phyloP scores from a whole-genome alignment of 1,140 invertebrate genomes.

The Platorchestia sp. region DNA sequence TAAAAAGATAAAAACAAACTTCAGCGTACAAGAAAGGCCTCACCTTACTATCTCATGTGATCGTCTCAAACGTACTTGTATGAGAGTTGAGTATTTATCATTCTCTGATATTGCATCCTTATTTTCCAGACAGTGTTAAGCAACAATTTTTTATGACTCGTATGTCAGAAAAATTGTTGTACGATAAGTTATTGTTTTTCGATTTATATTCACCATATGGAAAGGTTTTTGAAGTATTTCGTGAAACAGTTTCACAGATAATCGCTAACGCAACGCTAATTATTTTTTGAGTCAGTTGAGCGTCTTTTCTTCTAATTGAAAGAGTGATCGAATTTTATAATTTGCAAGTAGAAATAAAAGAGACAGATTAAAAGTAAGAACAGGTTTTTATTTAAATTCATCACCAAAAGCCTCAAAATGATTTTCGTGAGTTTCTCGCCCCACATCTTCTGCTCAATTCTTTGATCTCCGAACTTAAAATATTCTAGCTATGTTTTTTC shows the following conservation, averaged over 20 bases:
- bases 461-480: background rate
- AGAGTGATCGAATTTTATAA: background rate
- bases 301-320: background rate
- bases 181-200: too few relatives aligned
- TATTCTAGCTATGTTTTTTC: background rate
- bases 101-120: too few relatives aligned
- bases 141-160: too few relatives aligned
- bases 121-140: too few relatives aligned
- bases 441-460: background rate
- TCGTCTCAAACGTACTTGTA: too few relatives aligned
- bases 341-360: background rate
- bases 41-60: too few relatives aligned
- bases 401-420: background rate
- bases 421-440: background rate
- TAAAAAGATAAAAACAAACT: too few relatives aligned
- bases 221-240: too few relatives aligned
- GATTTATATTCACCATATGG: too few relatives aligned
- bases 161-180: too few relatives aligned
- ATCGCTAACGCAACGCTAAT: background rate
- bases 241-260: background rate
- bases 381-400: background rate
- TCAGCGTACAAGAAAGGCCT: too few relatives aligned
- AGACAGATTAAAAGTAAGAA: background rate
- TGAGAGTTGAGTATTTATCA: too few relatives aligned
- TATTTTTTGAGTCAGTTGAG: background rate